Percentiles rank a stretch among this genome's conserved stretches.
Conservation (phyloP, 1,140 invertebrate genomes). For the Drosophila equinoxialis region DNA sequence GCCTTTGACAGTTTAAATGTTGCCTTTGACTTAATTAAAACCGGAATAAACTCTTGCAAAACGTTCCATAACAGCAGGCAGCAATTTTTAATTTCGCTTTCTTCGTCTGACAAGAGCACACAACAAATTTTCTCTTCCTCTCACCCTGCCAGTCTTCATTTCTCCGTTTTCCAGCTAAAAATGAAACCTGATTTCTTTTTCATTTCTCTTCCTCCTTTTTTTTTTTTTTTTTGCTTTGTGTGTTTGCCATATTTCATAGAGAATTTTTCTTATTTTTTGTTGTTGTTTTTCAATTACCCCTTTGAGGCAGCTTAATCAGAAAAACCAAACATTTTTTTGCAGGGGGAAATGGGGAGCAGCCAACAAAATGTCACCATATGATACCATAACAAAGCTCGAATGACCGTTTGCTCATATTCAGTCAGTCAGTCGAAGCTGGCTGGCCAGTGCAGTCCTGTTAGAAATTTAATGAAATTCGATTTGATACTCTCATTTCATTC, state of each 20-base stretch:
- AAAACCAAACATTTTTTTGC: constrained; percentile 21
- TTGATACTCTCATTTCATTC: too few species aligned
- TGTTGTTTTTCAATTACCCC: not conserved
- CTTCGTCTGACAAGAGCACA: not conserved
- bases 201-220: not conserved
- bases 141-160: too few species aligned
- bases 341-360: constrained; percentile 26
- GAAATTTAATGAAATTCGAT: too few species aligned
- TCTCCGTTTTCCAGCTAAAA: not conserved
- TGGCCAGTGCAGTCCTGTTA: not conserved
- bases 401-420: constrained; percentile 27
- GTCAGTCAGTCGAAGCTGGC: not conserved
- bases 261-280: not conserved
- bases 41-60: not conserved
- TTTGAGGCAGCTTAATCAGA: constrained; percentile 49
- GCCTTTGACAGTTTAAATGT: too few species aligned
- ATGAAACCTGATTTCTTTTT: not conserved
- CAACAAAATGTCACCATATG: constrained; percentile 62
- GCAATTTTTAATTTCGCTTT: not conserved
- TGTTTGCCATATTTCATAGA: not conserved
- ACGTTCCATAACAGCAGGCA: not conserved
- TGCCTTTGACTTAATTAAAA: not conserved
- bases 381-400: constrained; percentile 18
- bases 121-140: not conserved
- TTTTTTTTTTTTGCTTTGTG: not conserved